Evolutionary conservation across 1,140 invertebrate genomes (phyloP), one percentile per base, ranked within the genome.

Genomic region (Sycobia sp.): DNA sequence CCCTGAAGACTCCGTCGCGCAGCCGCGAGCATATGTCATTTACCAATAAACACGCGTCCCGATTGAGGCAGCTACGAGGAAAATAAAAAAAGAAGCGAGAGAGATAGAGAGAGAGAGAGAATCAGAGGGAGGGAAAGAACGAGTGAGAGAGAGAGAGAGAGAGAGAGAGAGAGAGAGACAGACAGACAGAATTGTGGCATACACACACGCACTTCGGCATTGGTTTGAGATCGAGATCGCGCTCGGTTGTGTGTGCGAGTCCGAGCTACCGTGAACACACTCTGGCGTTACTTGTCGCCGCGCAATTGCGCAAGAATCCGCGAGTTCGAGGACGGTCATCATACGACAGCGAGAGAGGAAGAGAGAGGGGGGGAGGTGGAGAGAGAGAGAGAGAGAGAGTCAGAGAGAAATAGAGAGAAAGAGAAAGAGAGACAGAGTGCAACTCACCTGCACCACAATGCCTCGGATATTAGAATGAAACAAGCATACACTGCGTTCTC

Each of bases 281-380:
- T n/a, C n/a, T n/a, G 49, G 50, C 67, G 67, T 68, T 66, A 69
- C 63, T 73, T 71, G 66, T 70, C 70, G 63, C 57, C 46, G 56
- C 46, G 55, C 58, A 57, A 65, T 73, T 73, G 68, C 72, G 72
- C 67, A 70, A 73, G 61, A 59, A 66, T 67, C 50, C 14, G 36
- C 69, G 68, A 67, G 72, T 73, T 73, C 72, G 70, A 73, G 72
- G 72, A 65, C 72, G 72, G 72, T 73, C 72, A 68, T 67, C 41
- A 39, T 32, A n/a, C 25, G 22, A 20, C n/a, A 5, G 11, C 10
- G 29, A 11, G 11, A 38, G 25, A 59, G 10, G n/a, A n/a, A n/a
- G n/a, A n/a, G n/a, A n/a, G n/a, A n/a, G n/a, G n/a, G n/a, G n/a
- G n/a, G n/a, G n/a, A n/a, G n/a, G n/a, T n/a, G n/a, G n/a, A n/a